Evolutionary conservation across 2,113 vertebrate genomes (phyloP).

Genomic region (Burhinus oedicnemus): DNA sequence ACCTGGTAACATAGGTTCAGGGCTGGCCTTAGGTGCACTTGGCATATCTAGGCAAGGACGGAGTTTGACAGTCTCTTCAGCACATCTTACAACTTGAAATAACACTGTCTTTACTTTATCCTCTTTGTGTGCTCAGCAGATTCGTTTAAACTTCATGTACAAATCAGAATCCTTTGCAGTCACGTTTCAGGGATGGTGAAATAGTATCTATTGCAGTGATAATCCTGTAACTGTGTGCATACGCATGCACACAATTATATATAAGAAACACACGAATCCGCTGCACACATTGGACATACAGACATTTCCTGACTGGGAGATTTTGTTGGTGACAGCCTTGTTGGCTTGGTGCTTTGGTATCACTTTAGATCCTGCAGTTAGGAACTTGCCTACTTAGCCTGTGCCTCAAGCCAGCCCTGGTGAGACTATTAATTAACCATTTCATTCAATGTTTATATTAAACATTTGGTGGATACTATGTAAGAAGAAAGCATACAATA

Average conservation of each 20-base stretch:
- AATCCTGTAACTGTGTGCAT: neutral
- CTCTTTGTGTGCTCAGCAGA: neutral
- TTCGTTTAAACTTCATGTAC: neutral
- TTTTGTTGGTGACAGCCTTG: neutral
- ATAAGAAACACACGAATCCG: neutral
- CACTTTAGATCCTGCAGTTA: neutral
- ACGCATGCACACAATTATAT: neutral
- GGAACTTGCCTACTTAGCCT: slow-evolving; percentile 50
- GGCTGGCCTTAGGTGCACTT: slow-evolving; percentile 23
- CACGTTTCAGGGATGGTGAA: neutral
- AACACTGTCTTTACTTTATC: neutral
- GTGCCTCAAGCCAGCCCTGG: slow-evolving; percentile 41
- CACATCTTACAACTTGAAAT: neutral
- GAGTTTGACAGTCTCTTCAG: neutral
- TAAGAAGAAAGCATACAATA: neutral
- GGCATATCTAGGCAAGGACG: slow-evolving; percentile 31
- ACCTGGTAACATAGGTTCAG: neutral
- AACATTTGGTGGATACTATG: neutral
- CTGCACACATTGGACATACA: neutral
- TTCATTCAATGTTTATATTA: neutral
- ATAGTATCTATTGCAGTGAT: neutral
- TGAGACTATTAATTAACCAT: slow-evolving; percentile 15
- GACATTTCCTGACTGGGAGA: neutral
- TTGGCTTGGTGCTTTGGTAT: neutral
- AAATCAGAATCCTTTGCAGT: neutral